These are phyloP conservation scores for Amphibalanus amphitrite DNA, from an alignment of 1,140 invertebrate genomes.

Conservation along the genomic window DNA sequence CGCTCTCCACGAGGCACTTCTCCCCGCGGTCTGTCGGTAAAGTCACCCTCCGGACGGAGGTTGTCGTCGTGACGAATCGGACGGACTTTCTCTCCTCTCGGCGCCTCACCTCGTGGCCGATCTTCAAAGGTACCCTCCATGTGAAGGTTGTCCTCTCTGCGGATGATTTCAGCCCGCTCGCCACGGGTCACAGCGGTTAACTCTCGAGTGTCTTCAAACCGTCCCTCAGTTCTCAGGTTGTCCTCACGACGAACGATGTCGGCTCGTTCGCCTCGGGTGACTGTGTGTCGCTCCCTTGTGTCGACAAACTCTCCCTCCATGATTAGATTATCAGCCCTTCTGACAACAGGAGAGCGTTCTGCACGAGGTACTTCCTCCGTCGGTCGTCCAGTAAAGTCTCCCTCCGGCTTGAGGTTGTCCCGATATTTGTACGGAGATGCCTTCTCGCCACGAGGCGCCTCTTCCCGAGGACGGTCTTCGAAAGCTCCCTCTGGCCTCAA, in stretches of 20 bases:
- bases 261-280: constrained; percentile 29
- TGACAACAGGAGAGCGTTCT: constrained; percentile 12
- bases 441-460: constrained; percentile 16
- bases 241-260: constrained; percentile 29
- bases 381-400: constrained; percentile 9
- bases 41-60: constrained; percentile 41
- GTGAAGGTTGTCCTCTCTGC: constrained; percentile 32
- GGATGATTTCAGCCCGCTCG: constrained; percentile 15
- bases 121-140: constrained; percentile 37
- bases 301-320: constrained; percentile 11
- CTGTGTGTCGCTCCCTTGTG: constrained; percentile 30
- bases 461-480: constrained; percentile 11
- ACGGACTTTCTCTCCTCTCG: constrained; percentile 29
- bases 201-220: constrained; percentile 21
- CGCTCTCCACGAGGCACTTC: constrained; percentile 25
- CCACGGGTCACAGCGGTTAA: constrained; percentile 15
- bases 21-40: constrained; percentile 20
- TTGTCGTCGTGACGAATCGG: constrained; percentile 28
- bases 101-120: constrained; percentile 23
- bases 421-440: constrained; percentile 14
- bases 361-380: constrained; percentile 11
- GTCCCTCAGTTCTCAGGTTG: constrained; percentile 38
- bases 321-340: constrained; percentile 13
- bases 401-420: constrained; percentile 13
- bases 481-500: constrained; percentile 23